phyloP scores from a whole-genome alignment of 2,888 invertebrate species.

The Pristionchus mayeri region DNA sequence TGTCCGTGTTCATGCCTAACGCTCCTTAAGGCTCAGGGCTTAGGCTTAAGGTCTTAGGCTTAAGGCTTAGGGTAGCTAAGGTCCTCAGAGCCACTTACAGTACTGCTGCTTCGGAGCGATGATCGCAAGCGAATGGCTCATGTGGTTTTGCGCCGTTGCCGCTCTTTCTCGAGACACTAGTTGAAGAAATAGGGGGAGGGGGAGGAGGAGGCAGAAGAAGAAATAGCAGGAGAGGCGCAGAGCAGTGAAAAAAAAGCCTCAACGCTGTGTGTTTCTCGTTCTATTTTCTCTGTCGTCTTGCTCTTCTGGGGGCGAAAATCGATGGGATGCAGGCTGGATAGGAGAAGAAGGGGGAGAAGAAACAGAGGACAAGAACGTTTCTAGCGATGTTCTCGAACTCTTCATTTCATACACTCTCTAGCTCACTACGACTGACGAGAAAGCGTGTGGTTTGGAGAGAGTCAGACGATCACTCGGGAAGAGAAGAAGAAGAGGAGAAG shows the following conservation, averaged over 20 bases:
- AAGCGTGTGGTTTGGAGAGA: too few relatives aligned
- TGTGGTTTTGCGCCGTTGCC: slow-evolving; percentile 20
- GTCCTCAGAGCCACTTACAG: neutral
- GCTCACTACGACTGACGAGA: too few relatives aligned
- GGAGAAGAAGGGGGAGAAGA: neutral
- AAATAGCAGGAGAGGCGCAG: neutral
- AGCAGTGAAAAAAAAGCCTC: slow-evolving; percentile 9
- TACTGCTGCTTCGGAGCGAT: neutral
- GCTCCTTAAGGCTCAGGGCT: neutral
- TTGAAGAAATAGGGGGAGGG: neutral
- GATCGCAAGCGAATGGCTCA: neutral
- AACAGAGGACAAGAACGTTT: too few relatives aligned
- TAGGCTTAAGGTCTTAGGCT: neutral
- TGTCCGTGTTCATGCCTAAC: neutral
- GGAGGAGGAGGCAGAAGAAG: neutral
- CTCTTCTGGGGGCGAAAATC: slow-evolving; percentile 13
- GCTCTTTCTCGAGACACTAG: neutral
- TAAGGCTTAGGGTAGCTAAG: neutral
- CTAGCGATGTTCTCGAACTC: too few relatives aligned
- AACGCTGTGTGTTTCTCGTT: slow-evolving; percentile 1
- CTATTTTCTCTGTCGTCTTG: neutral
- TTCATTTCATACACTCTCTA: too few relatives aligned
- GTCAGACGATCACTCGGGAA: too few relatives aligned
- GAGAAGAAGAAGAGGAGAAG: neutral
- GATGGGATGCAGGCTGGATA: neutral